Conservation (phyloP, 2,888 invertebrate species). For the Drosophila falleni region DNA sequence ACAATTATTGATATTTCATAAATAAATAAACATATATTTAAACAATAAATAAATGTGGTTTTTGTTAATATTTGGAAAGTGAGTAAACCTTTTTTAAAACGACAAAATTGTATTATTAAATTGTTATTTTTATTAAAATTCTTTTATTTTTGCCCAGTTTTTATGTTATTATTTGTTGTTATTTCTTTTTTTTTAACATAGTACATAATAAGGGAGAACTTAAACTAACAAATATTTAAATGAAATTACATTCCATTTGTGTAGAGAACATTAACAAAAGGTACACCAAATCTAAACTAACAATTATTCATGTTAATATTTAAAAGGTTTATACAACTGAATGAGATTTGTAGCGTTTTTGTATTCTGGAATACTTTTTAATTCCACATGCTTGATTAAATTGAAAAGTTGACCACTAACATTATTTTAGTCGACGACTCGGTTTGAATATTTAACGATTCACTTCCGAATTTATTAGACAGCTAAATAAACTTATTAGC, state of each 20-base stretch:
- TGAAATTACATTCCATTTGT: conserved; percentile 14
- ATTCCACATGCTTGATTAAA: conserved; percentile 16
- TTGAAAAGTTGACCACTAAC: conserved; percentile 51
- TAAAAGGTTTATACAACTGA: conserved; percentile 25
- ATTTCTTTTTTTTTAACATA: conserved; percentile 13
- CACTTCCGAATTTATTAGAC: not conserved
- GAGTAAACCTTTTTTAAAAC: conserved; percentile 7
- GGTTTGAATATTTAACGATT: conserved; percentile 40
- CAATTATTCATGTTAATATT: conserved; percentile 14
- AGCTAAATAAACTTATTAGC: conserved; percentile 8
- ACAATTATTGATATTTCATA: conserved; percentile 69
- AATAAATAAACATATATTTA: conserved; percentile 72
- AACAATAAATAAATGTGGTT: conserved; percentile 13
- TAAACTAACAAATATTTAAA: conserved; percentile 26
- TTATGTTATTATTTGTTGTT: conserved; percentile 27
- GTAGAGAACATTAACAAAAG: conserved; percentile 18
- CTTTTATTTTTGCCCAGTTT: conserved; percentile 40
- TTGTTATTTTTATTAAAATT: conserved; percentile 70
- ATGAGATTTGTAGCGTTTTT: conserved; percentile 1
- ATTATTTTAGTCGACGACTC: conserved; percentile 23
- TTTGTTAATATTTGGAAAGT: not conserved
- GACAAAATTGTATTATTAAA: conserved; percentile 47
- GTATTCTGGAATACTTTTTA: conserved; percentile 1
- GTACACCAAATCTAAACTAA: conserved; percentile 52
- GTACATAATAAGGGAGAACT: conserved; percentile 19